phyloP scores from a whole-genome alignment of 2,113 vertebrate species.

The Indicator maculatus region DNA sequence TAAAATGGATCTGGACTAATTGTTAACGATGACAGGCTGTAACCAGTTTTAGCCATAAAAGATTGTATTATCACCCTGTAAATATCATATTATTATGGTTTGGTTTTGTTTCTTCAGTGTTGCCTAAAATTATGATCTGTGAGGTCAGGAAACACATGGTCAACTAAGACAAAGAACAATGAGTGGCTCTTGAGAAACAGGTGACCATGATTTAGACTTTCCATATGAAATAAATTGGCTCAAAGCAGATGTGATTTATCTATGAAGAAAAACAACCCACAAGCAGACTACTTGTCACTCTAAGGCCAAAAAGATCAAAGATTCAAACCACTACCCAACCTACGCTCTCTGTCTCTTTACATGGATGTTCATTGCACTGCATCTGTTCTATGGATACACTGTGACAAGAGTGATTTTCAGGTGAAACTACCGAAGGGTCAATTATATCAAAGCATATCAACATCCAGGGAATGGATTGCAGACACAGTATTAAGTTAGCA shows the following conservation, averaged over 20 bases:
- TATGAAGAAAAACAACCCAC: background rate
- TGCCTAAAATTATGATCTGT: background rate
- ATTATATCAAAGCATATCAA: background rate
- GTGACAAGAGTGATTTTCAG: background rate
- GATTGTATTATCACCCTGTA: background rate
- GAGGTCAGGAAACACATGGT: background rate
- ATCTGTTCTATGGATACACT: background rate
- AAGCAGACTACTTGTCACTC: background rate
- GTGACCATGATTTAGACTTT: background rate
- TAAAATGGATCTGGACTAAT: background rate
- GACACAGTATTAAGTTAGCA: background rate
- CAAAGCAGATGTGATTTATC: background rate
- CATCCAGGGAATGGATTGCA: background rate
- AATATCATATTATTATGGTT: background rate
- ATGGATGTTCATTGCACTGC: background rate
- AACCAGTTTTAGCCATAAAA: background rate
- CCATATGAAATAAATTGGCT: background rate
- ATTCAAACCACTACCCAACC: background rate
- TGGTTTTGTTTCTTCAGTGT: background rate
- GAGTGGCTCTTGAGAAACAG: background rate
- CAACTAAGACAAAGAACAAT: background rate
- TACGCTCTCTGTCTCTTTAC: background rate
- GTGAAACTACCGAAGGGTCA: background rate
- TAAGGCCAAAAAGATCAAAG: background rate
- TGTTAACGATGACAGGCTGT: background rate